These are phyloP conservation scores for Scaptodrosophila latifasciaeformis DNA, from an alignment of 2,888 invertebrate genomes.

Conservation along the genomic window DNA sequence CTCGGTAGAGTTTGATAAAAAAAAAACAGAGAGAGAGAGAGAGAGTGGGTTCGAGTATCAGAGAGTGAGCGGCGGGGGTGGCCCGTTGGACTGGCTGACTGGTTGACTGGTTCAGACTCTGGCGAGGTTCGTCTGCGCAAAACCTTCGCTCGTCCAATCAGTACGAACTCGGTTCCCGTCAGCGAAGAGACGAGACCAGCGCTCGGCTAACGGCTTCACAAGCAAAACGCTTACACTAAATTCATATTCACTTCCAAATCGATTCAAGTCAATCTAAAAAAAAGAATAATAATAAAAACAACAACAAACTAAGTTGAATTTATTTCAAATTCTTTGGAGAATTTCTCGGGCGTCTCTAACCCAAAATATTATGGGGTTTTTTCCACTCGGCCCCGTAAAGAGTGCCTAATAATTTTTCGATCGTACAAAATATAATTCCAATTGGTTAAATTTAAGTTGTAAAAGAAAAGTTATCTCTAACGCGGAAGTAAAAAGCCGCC, in stretches of 20 bases:
- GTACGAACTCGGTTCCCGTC: constrained; percentile 75
- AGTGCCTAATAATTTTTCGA: no score
- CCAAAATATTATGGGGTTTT: no score
- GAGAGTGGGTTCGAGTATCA: constrained; percentile 1
- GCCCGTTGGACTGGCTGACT: constrained; percentile 45
- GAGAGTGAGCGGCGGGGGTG: constrained; percentile 10
- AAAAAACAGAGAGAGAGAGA: neutral
- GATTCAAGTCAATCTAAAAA: no score
- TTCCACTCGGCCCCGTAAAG: no score
- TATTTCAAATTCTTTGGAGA: no score
- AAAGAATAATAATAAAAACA: constrained; percentile 6
- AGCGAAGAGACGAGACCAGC: constrained; percentile 72
- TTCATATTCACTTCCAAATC: neutral
- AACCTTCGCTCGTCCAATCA: constrained; percentile 75
- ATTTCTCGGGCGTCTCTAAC: no score
- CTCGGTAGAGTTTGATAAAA: neutral
- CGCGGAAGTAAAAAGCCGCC: constrained; percentile 64
- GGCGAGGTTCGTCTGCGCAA: constrained; percentile 72
- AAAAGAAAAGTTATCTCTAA: no score
- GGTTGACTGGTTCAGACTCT: constrained; percentile 11
- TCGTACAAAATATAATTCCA: no score
- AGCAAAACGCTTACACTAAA: no score
- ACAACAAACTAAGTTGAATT: no score
- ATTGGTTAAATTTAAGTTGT: no score
- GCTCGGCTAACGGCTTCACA: constrained; percentile 39